These are phyloP conservation scores for Cryptomyrus ogoouensis DNA, from an alignment of 2,113 vertebrate genomes.

Conservation along the genomic window DNA sequence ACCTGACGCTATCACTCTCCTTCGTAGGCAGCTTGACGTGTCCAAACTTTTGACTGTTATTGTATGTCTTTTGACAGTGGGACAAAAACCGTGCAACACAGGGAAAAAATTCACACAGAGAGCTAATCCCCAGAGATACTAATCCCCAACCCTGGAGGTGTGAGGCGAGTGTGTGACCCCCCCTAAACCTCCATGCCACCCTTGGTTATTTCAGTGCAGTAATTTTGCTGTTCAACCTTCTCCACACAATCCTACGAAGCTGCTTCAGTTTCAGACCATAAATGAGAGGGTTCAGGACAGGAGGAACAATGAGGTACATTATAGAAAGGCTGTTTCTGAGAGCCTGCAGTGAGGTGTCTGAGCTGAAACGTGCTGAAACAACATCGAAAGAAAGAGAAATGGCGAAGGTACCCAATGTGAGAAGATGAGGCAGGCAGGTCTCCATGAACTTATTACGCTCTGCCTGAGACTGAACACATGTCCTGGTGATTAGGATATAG, in stretches of 20 bases:
- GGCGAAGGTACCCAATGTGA: background rate
- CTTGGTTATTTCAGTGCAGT: background rate
- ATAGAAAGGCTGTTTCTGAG: background rate
- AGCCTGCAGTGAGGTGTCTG: background rate
- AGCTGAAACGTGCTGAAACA: background rate
- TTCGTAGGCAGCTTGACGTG: no score
- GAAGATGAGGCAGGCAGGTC: no score
- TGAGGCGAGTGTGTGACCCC: background rate
- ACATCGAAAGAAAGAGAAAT: background rate
- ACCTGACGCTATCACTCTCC: no score
- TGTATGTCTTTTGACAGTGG: no score
- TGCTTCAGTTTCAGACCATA: background rate
- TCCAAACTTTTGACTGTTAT: no score
- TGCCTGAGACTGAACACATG: accelerated
- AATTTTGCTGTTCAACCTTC: background rate
- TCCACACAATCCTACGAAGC: background rate
- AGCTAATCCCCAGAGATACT: background rate
- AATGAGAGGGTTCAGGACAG: background rate
- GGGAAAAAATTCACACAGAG: background rate
- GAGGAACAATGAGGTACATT: background rate
- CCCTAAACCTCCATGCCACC: background rate
- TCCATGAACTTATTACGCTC: no score
- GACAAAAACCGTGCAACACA: no score
- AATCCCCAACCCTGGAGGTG: background rate
- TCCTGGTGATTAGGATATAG: no score